phyloP scores from a whole-genome alignment of 2,797 vertebrate species.

The Amphiprion clarkii region DNA sequence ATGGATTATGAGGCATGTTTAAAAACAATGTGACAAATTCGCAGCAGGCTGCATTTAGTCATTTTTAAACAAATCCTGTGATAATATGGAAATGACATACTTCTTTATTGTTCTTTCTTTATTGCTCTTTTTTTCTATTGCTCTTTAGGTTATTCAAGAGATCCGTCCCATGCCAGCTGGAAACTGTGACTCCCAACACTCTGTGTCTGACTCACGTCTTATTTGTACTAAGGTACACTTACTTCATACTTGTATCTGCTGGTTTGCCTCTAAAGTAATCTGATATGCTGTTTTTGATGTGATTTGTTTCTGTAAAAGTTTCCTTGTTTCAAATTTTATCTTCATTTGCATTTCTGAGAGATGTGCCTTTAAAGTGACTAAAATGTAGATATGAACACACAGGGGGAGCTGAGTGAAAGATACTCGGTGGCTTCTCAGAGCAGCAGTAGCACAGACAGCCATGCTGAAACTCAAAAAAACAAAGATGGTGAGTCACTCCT shows the following conservation, averaged over 20 bases:
- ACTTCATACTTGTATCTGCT: not conserved
- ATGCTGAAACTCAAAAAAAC: slow-evolving; percentile 85
- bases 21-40: not conserved
- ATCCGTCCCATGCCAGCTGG: slow-evolving; percentile 89
- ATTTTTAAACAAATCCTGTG: not conserved
- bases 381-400: slow-evolving; percentile 22
- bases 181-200: slow-evolving; percentile 84
- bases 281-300: not conserved
- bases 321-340: not conserved
- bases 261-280: not conserved
- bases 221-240: slow-evolving; percentile 89
- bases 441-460: slow-evolving; percentile 72
- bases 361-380: not conserved
- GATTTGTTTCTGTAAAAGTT: not conserved
- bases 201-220: slow-evolving; percentile 86
- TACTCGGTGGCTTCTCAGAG: slow-evolving; percentile 90
- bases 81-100: not conserved
- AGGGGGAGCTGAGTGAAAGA: slow-evolving; percentile 88
- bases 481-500: slow-evolving; percentile 90
- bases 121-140: not conserved
- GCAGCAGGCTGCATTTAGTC: too few relatives aligned
- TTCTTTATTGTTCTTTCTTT: not conserved
- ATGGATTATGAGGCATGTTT: too few relatives aligned
- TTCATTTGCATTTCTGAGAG: not conserved
- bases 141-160: slow-evolving; percentile 93